Conservation (phyloP, 2,797 vertebrate genomes). For the Falco berigora region DNA sequence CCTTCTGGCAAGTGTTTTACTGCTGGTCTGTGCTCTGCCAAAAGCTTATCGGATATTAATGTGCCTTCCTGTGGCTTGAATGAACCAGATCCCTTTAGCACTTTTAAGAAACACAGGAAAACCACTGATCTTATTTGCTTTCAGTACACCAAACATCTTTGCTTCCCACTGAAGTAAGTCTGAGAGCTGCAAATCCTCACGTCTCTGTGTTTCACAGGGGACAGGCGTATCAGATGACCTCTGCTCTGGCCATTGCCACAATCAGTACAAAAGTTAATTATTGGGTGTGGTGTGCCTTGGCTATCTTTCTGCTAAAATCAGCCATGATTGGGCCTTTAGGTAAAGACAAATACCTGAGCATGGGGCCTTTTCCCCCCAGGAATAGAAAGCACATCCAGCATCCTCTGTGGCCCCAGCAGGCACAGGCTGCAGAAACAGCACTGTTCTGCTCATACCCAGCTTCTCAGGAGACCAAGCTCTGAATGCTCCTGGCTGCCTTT, state of each 20-base stretch:
- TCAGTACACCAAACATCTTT: neutral
- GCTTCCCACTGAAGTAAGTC: constrained; percentile 31
- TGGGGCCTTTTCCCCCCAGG: neutral
- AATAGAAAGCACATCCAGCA: neutral
- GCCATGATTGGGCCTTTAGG: neutral
- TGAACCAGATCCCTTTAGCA: constrained; percentile 18
- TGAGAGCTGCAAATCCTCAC: constrained; percentile 2
- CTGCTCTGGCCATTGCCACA: constrained; percentile 50
- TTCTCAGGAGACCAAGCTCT: neutral
- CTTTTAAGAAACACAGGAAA: constrained; percentile 36
- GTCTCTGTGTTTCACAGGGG: neutral
- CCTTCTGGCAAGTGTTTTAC: neutral
- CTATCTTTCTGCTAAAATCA: constrained; percentile 52
- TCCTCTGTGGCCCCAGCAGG: neutral
- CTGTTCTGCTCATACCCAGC: neutral
- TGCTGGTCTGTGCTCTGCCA: constrained; percentile 8
- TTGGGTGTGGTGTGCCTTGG: neutral
- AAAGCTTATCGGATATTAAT: constrained; percentile 38
- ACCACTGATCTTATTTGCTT: constrained; percentile 39
- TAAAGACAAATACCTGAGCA: neutral
- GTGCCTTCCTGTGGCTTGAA: constrained; percentile 27
- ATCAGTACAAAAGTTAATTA: constrained; percentile 59
- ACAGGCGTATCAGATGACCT: constrained; percentile 37
- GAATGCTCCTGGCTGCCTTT: neutral
- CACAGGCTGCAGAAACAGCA: neutral